phyloP scores from a whole-genome alignment of 2,113 vertebrate genomes.

The Octodon degus region DNA sequence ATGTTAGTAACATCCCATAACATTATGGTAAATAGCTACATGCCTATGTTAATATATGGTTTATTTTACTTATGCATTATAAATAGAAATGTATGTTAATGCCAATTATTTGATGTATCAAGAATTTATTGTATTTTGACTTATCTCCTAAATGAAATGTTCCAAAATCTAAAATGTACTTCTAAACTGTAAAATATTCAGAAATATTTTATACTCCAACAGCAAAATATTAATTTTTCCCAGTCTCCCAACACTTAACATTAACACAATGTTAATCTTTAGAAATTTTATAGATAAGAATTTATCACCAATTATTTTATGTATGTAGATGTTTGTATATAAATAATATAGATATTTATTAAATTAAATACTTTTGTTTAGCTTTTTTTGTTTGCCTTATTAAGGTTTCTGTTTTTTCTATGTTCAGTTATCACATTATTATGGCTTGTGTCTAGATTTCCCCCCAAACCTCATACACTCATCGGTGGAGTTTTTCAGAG shows the following conservation, averaged over 20 bases:
- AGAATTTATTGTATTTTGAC: not conserved
- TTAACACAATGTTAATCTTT: not conserved
- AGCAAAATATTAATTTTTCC: not conserved
- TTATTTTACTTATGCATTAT: not conserved
- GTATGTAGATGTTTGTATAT: not conserved
- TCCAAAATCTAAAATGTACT: not conserved
- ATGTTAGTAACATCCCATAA: not conserved
- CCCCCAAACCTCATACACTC: too few relatives aligned
- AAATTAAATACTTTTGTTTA: not conserved
- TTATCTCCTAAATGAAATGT: not conserved
- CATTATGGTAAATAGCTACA: not conserved
- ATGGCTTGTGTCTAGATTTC: not conserved
- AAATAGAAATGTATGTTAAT: not conserved
- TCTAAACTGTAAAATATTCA: not conserved
- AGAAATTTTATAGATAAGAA: not conserved
- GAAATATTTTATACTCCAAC: not conserved
- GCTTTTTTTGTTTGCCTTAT: not conserved
- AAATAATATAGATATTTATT: not conserved
- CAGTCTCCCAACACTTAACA: not conserved
- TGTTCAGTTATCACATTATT: not conserved
- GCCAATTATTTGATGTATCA: not conserved
- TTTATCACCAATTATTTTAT: not conserved
- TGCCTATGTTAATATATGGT: not conserved
- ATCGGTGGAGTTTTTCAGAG: too few relatives aligned
- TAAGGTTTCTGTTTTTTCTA: not conserved